Base-by-base conservation (phyloP, 2,888 invertebrate genomes). In the Drosophila antonietae region DNA sequence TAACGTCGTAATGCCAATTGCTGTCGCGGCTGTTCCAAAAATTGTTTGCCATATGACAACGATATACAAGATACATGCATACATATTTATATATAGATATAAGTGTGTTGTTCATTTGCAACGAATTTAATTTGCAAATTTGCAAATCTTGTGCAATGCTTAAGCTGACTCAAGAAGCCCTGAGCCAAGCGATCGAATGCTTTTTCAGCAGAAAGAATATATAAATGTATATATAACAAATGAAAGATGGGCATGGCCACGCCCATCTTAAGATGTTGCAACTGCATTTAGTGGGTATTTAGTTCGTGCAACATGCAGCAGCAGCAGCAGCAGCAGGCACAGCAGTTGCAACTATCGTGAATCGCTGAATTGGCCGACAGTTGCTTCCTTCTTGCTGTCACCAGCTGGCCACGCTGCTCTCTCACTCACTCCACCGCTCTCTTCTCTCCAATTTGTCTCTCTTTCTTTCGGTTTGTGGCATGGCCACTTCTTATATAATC, bases 401-500 rank as follows among this genome's bases (percentile, higher is more conserved):
- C 76, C 76, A 75, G 72, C 71, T 59, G 73, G 39, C 53, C 64
- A 44, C 58, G 35, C 41, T n/a, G 15, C 37, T 31, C 56, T 18
- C 18, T 2, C 2, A 14, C 31, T 68, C 65, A 64, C 46, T 51
- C 59, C 68, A 23, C 23, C 61, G 66, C 52, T 37, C 53, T 62
- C n/a, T 18, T 10, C 44, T 23, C 57, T 5, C 31, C 33, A 14
- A 3, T 28, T 41, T 18, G 55, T 49, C 57, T 71, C 59, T 68
- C 46, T 61, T 51, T 23, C 39, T 63, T 73, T 78, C 78, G 52
- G 73, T 83, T 90, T 90, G 86, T 87, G 86, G 86, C 86, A 87
- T 89, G 90, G 89, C 90, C 89, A 90, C 86, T 87, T 87, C 80
- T 87, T 87, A 87, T 87, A 87, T 87, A 87, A 87, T 84, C 68